These are phyloP conservation scores for Solen grandis DNA, from an alignment of 1,140 invertebrate species.

Conservation along the genomic window DNA sequence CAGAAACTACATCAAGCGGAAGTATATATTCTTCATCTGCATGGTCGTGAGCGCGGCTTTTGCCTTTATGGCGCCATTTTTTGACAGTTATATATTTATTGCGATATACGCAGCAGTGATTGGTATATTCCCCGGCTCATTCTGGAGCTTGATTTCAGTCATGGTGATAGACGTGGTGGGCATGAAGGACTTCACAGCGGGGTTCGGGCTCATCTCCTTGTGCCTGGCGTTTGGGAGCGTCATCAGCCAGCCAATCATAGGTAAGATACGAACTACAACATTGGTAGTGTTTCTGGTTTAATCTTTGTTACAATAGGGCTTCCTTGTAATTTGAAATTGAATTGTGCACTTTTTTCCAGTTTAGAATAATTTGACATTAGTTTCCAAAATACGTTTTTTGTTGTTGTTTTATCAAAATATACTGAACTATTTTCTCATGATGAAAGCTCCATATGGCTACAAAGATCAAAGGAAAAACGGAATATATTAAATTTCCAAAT, in stretches of 20 bases:
- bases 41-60: conserved; percentile 42
- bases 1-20: neutral
- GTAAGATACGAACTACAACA: conserved; percentile 13
- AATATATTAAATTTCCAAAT: no score
- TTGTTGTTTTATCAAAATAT: no score
- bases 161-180: conserved; percentile 42
- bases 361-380: no score
- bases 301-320: neutral
- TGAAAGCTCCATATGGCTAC: no score
- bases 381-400: neutral
- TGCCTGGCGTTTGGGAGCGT: conserved; percentile 30
- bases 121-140: conserved; percentile 53
- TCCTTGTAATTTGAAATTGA: no score
- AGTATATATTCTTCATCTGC: conserved; percentile 45
- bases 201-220: conserved; percentile 48
- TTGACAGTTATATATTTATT: conserved; percentile 38
- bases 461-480: no score
- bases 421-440: no score
- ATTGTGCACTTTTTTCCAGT: no score
- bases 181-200: conserved; percentile 39
- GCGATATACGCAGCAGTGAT: conserved; percentile 39
- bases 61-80: conserved; percentile 37
- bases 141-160: conserved; percentile 46
- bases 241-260: conserved; percentile 29
- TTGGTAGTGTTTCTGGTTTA: neutral